phyloP scores from a whole-genome alignment of 2,888 invertebrate species.

The Diadromus collaris region DNA sequence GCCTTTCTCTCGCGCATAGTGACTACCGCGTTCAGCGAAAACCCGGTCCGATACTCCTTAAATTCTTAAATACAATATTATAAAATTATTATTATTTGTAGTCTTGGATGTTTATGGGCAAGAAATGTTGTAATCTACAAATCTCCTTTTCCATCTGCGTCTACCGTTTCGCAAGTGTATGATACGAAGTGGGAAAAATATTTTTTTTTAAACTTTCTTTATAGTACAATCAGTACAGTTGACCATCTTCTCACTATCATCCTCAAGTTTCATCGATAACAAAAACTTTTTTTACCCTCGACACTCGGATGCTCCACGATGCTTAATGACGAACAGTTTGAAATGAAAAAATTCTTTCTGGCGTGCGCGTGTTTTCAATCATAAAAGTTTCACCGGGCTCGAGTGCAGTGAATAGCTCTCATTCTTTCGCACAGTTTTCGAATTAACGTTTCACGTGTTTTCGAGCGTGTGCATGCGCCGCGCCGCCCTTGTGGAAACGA shows the following conservation, averaged over 20 bases:
- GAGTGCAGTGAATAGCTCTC: constrained; percentile 28
- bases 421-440: constrained; percentile 44
- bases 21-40: too few relatives aligned
- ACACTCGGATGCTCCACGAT: not conserved
- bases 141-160: not conserved
- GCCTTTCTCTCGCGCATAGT: too few relatives aligned
- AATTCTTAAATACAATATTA: too few relatives aligned
- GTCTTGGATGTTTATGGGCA: too few relatives aligned
- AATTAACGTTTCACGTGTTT: constrained; percentile 54
- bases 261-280: not conserved
- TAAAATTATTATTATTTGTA: too few relatives aligned
- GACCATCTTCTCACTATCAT: not conserved
- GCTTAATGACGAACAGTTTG: not conserved
- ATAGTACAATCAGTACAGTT: not conserved
- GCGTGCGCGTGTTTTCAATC: constrained; percentile 47
- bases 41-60: too few relatives aligned
- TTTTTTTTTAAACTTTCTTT: not conserved
- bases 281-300: constrained; percentile 24
- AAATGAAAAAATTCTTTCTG: constrained; percentile 32
- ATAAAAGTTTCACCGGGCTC: constrained; percentile 41
- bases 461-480: constrained; percentile 39
- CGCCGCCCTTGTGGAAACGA: constrained; percentile 43
- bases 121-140: too few relatives aligned
- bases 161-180: too few relatives aligned
- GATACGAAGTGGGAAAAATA: too few relatives aligned